These are phyloP conservation scores for Drepanosiphum platanoidis DNA, from an alignment of 2,888 invertebrate species.

Conservation along the genomic window DNA sequence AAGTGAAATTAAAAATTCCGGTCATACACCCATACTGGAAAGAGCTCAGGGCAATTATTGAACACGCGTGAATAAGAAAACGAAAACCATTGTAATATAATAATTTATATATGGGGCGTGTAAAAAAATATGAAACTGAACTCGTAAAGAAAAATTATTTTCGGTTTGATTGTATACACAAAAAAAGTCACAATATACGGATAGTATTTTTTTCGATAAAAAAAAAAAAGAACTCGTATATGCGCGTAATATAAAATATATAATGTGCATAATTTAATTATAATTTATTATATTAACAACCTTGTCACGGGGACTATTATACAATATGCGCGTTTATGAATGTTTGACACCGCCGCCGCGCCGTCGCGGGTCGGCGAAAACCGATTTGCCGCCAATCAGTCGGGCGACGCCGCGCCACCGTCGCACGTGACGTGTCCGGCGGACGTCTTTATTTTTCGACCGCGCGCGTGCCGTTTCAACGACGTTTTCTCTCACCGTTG, in stretches of 20 bases:
- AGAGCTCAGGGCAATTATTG: too few species aligned
- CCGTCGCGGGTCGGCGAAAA: not conserved
- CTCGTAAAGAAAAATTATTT: too few species aligned
- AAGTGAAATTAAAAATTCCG: too few species aligned
- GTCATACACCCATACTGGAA: too few species aligned
- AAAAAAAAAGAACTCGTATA: too few species aligned
- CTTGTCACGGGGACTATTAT: not conserved
- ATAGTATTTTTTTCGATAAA: too few species aligned
- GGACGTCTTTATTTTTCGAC: constrained; percentile 5
- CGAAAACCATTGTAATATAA: too few species aligned
- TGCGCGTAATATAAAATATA: not conserved
- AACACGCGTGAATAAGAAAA: too few species aligned
- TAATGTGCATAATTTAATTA: not conserved
- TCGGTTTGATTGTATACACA: too few species aligned
- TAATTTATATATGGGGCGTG: too few species aligned
- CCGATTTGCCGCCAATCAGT: constrained; percentile 34
- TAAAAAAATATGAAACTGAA: too few species aligned
- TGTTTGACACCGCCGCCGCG: not conserved
- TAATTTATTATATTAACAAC: not conserved
- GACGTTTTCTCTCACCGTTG: not conserved
- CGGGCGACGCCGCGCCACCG: not conserved
- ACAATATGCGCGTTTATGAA: not conserved
- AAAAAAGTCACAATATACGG: too few species aligned
- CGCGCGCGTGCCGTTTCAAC: constrained; percentile 9
- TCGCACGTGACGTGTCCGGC: constrained; percentile 9